These are phyloP conservation scores for Aphelenchoides avenae DNA, from an alignment of 1,140 invertebrate genomes.

Conservation along the genomic window DNA sequence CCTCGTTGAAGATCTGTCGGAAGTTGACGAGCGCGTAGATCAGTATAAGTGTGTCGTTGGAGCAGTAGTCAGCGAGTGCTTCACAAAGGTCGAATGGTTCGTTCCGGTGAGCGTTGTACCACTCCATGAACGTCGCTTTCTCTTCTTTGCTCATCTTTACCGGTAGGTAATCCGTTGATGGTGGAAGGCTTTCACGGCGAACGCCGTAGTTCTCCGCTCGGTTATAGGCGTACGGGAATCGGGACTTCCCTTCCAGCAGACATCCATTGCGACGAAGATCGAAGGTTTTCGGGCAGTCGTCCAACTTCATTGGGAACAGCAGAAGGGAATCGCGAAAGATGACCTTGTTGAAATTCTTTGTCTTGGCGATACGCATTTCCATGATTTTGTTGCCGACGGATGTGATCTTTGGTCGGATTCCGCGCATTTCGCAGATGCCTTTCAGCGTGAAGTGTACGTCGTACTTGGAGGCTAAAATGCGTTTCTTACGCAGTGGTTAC, in stretches of 20 bases:
- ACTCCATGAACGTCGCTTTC: neutral
- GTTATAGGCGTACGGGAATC: conserved; percentile 5
- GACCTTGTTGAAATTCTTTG: too few relatives aligned
- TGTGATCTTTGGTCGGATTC: too few relatives aligned
- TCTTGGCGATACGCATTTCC: too few relatives aligned
- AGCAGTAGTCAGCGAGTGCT: conserved; percentile 1
- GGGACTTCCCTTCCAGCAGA: neutral
- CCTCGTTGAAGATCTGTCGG: too few relatives aligned
- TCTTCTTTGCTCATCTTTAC: conserved; percentile 3
- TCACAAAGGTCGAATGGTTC: conserved; percentile 5
- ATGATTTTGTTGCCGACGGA: too few relatives aligned
- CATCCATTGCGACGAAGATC: too few relatives aligned
- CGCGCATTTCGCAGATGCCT: too few relatives aligned
- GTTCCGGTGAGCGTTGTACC: neutral
- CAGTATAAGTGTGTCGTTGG: conserved; percentile 3
- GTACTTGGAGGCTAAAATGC: too few relatives aligned
- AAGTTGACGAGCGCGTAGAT: conserved; percentile 3
- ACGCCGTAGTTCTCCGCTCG: neutral
- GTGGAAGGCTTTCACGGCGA: neutral
- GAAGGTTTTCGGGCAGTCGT: neutral
- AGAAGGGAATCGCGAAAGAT: too few relatives aligned
- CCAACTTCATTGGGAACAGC: too few relatives aligned
- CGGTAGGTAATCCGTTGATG: conserved; percentile 7
- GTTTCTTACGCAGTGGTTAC: too few relatives aligned
- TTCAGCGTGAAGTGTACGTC: too few relatives aligned